Base-by-base conservation (phyloP, 2,888 invertebrate genomes). In the Tipula confusa region DNA sequence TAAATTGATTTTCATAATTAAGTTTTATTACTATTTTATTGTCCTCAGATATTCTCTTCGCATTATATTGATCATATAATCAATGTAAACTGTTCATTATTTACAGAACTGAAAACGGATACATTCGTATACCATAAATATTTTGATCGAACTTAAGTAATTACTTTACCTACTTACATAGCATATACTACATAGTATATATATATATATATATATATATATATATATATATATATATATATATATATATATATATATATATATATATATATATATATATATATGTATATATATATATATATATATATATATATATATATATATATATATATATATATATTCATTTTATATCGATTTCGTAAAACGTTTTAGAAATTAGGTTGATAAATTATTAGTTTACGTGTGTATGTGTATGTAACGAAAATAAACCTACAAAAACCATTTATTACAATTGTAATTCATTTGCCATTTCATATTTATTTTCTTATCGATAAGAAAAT, bases 291-390 rank as follows among this genome's bases (percentile, higher is more conserved):
- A n/a, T n/a, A n/a, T n/a, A n/a, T n/a, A n/a, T n/a, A n/a, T n/a
- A n/a, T n/a, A n/a, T n/a, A n/a, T n/a, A n/a, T n/a, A n/a, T n/a
- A n/a, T n/a, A n/a, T n/a, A n/a, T n/a, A n/a, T n/a, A n/a, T n/a
- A n/a, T n/a, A n/a, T n/a, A n/a, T n/a, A n/a, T n/a, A n/a, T n/a
- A n/a, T n/a, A n/a, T n/a, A n/a, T n/a, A n/a, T 11, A 33, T 9
- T 4, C 43, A 43, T 15, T 43, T 43, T 43, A 18, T 43, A 43
- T 43, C 43, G 43, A 43, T 43, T 18, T 64, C 18, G 18, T 64
- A 64, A 64, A 64, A 64, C 64, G 64, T 64, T 64, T 64, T 64
- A 11, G 64, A 64, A 64, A 64, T 64, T 64, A 64, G 64, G 64
- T 24, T n/a, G 43, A 43, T n/a, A n/a, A n/a, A n/a, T 43, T 43